phyloP scores from a whole-genome alignment of 2,113 vertebrate species.

The Diadophis punctatus region DNA sequence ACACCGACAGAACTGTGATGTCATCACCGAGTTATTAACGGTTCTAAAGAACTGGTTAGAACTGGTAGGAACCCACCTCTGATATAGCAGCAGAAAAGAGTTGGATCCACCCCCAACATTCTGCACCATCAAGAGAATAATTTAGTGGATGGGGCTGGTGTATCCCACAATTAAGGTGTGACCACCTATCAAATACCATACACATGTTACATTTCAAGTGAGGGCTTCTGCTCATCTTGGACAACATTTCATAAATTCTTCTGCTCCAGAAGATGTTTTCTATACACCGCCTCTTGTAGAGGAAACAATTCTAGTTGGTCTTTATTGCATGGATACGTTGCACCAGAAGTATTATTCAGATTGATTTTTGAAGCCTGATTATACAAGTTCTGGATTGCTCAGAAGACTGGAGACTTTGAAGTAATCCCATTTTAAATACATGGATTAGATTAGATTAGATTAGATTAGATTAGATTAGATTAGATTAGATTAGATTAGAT shows the following conservation, averaged over 20 bases:
- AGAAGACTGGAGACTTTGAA: not conserved
- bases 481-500: too few relatives aligned
- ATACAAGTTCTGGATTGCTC: not conserved
- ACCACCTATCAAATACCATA: not conserved
- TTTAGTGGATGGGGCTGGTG: not conserved
- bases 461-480: too few relatives aligned
- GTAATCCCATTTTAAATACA: not conserved
- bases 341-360: not conserved
- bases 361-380: not conserved
- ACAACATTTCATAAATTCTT: not conserved
- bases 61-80: too few relatives aligned
- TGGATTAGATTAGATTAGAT: not conserved
- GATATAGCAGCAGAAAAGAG: not conserved
- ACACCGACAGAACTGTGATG: too few relatives aligned
- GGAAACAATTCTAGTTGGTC: not conserved
- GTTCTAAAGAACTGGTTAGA: too few relatives aligned
- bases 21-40: too few relatives aligned
- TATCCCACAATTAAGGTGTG: not conserved
- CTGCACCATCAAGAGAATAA: not conserved
- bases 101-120: not conserved
- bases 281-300: not conserved
- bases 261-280: not conserved
- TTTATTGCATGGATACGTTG: not conserved
- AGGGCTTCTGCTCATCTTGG: not conserved
- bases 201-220: not conserved